Conservation (phyloP, 1,140 invertebrate species). For the Cydia splendana region DNA sequence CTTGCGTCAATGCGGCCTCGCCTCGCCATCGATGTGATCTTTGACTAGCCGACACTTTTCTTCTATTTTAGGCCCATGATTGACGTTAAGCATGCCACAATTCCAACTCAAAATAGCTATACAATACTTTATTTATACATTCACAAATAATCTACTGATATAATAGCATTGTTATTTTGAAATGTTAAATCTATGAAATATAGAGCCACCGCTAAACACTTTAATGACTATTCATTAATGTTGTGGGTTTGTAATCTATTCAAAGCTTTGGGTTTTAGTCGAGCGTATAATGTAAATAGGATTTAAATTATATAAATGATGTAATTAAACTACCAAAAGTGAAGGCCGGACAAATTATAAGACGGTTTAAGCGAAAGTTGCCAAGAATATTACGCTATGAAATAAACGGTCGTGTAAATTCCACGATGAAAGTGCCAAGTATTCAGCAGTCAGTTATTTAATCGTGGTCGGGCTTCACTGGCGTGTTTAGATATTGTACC, state of each 20-base stretch:
- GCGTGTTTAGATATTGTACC: background rate
- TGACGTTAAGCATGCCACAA: constrained; percentile 12
- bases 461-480: background rate
- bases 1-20: constrained; percentile 68
- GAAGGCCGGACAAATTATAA: constrained; percentile 32
- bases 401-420: constrained; percentile 19
- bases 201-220: constrained; percentile 7
- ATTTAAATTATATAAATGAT: constrained; percentile 20
- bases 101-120: constrained; percentile 8
- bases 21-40: constrained; percentile 60
- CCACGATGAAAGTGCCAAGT: constrained; percentile 24
- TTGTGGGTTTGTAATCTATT: background rate
- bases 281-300: constrained; percentile 17
- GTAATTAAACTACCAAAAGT: constrained; percentile 24
- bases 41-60: constrained; percentile 44
- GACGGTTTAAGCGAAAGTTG: constrained; percentile 29
- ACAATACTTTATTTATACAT: constrained; percentile 6
- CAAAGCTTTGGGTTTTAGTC: constrained; percentile 20
- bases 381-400: constrained; percentile 30
- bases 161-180: background rate
- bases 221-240: constrained; percentile 12
- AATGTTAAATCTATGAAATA: constrained; percentile 21
- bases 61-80: constrained; percentile 48
- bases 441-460: constrained; percentile 23
- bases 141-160: constrained; percentile 4